A percentile compares a stretch with the other conserved stretches of the same genome.
Conservation (phyloP, 1,140 invertebrate genomes). For the Vanessa atalanta region DNA sequence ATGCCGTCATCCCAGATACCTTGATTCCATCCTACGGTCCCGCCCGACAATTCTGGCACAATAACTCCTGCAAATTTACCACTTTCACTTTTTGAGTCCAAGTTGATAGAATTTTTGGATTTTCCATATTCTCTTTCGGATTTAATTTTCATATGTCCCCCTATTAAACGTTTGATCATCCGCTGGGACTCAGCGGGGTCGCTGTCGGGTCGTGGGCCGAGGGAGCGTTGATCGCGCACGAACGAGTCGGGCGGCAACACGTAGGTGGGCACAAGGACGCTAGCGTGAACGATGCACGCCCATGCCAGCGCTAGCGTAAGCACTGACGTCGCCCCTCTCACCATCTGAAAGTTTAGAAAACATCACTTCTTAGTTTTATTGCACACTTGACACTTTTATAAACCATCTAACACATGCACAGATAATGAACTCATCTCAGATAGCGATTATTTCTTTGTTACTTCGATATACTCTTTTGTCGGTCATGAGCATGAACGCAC, state of each 20-base stretch:
- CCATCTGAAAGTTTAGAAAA: conserved; percentile 77
- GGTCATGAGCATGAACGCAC: conserved; percentile 69
- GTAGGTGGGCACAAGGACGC: conserved; percentile 79
- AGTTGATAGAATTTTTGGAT: conserved; percentile 71
- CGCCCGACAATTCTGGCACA: conserved; percentile 72
- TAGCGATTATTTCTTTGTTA: conserved; percentile 58
- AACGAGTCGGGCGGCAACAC: conserved; percentile 79
- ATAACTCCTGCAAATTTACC: conserved; percentile 75
- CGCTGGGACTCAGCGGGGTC: conserved; percentile 72
- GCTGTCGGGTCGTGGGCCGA: conserved; percentile 55
- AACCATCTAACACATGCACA: conserved; percentile 40
- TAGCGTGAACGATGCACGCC: conserved; percentile 60
- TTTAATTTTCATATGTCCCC: conserved; percentile 82
- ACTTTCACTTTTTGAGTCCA: conserved; percentile 61
- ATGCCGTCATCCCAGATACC: conserved; percentile 85
- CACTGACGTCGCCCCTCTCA: conserved; percentile 78
- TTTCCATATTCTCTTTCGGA: conserved; percentile 66
- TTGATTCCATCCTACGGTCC: conserved; percentile 79
- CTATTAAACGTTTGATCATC: conserved; percentile 82
- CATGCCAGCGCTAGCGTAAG: conserved; percentile 74
- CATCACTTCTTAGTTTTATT: conserved; percentile 63
- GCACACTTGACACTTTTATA: conserved; percentile 33
- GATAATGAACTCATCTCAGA: conserved; percentile 72
- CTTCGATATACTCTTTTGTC: conserved; percentile 49
- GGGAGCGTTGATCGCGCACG: conserved; percentile 76